Base-by-base conservation (phyloP, 2,888 invertebrate species). In the Apotomis betuletana region DNA sequence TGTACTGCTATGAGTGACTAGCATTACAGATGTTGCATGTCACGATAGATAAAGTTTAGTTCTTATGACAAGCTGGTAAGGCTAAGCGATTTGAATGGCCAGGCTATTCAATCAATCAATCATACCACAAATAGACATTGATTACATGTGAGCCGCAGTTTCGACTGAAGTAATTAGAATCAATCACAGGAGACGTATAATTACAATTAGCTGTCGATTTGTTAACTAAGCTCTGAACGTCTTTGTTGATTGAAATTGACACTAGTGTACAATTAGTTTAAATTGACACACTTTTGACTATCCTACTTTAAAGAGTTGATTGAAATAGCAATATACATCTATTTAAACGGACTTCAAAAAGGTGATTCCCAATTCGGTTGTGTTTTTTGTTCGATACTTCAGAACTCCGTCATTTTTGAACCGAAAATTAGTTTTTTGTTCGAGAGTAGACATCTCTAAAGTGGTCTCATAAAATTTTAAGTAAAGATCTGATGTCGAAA, bases 141-240 rank as follows among this genome's bases (percentile, higher is more conserved):
- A 69, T 67, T 73, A 52, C 60, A 51, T 41, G 69, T 60, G 51
- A 60, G 67, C 57, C 49, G 58, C 63, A 54, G 63, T 15, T 57
- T 58, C 51, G 54, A 44, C 15, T 36, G 10, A 52, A 54, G 64
- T 69, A 64, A 69, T 73, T 65, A 67, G 44, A 77, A 84, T 84
- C 76, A 79, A 84, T 86, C 84, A 77, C 73, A 59, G 67, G 9
- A 38, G 73, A 75, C 76, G 73, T 79, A 77, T 80, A 79, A 83
- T 82, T 83, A 81, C 74, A 74, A 73, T 70, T 76, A 80, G 71
- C 73, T 65, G 68, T 64, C 69, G 67, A 74, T 77, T 6, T 74
- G 81, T 77, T 76, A 74, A 74, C 69, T 76, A 77, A 75, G 75
- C 80, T 74, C 71, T 67, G 78, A 27, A 27, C 69, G 72, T 60